Conservation (phyloP, 1,140 invertebrate species). For the Hyposmocoma kahamanoa region DNA sequence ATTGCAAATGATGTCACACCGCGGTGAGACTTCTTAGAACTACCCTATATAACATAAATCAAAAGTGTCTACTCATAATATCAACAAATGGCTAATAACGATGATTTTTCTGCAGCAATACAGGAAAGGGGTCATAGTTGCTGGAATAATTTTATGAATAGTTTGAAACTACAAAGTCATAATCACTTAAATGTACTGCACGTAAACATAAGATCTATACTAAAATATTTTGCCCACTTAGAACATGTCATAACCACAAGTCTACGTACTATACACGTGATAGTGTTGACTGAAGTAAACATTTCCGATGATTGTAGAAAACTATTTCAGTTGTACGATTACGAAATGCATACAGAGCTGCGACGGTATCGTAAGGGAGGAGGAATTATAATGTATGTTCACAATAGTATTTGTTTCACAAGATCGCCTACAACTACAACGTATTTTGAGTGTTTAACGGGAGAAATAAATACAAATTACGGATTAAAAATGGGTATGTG, state of each 20-base stretch:
- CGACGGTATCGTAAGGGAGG: constrained; percentile 1
- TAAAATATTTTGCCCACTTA: background rate
- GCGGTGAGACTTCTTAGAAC: background rate
- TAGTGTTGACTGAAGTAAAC: constrained; percentile 4
- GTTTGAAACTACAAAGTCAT: background rate
- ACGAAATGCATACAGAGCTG: constrained; percentile 2
- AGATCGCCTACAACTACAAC: background rate
- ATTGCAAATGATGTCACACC: background rate
- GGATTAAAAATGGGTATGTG: background rate
- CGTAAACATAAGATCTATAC: constrained; percentile 3
- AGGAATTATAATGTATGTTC: constrained; percentile 5
- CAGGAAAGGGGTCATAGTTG: background rate
- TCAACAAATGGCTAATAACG: background rate
- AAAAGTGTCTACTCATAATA: background rate
- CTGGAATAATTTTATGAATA: background rate
- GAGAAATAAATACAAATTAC: background rate
- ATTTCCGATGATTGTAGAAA: background rate
- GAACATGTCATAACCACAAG: background rate
- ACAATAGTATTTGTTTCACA: background rate
- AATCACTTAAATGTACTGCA: background rate
- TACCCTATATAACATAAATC: background rate
- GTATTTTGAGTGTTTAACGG: background rate
- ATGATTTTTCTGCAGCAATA: background rate
- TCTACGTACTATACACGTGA: background rate
- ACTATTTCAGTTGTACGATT: constrained; percentile 3